These are phyloP conservation scores for Bicyclus anynana DNA, from an alignment of 1,140 invertebrate species.

Conservation along the genomic window DNA sequence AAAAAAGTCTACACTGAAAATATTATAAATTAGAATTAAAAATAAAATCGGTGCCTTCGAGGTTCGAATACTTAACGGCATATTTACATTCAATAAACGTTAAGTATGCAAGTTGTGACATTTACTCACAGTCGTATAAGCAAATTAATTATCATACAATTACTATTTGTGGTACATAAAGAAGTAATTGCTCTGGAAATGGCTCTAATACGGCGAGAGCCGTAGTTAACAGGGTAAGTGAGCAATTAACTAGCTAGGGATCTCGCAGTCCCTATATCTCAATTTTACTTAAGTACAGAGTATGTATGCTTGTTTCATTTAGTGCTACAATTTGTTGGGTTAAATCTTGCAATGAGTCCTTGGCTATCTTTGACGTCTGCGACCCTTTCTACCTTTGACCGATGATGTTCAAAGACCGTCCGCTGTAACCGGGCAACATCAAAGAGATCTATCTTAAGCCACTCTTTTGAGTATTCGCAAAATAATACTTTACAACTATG, in stretches of 20 bases:
- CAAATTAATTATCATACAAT: background rate
- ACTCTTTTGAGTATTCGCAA: conserved; percentile 35
- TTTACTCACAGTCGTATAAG: background rate
- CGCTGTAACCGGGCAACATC: conserved; percentile 40
- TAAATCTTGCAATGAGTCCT: conserved; percentile 48
- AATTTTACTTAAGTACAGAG: conserved; percentile 6
- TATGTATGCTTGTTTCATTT: background rate
- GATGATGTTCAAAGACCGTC: conserved; percentile 39
- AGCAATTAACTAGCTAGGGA: conserved; percentile 10
- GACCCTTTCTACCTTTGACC: conserved; percentile 62
- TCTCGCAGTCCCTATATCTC: background rate
- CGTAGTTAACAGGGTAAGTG: conserved; percentile 5
- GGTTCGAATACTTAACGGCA: too few relatives aligned
- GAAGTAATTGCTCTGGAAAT: background rate
- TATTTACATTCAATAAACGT: background rate
- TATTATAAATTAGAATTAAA: too few relatives aligned
- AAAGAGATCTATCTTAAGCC: conserved; percentile 55
- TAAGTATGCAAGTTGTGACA: background rate
- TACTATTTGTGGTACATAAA: conserved; percentile 1
- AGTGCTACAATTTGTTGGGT: conserved; percentile 20
- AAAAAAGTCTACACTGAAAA: too few relatives aligned
- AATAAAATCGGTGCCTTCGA: too few relatives aligned
- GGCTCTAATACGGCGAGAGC: background rate
- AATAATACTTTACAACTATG: background rate
- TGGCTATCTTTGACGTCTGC: conserved; percentile 56